Evolutionary conservation across 1,140 invertebrate species (phyloP).

Genomic region (Achroia grisella): DNA sequence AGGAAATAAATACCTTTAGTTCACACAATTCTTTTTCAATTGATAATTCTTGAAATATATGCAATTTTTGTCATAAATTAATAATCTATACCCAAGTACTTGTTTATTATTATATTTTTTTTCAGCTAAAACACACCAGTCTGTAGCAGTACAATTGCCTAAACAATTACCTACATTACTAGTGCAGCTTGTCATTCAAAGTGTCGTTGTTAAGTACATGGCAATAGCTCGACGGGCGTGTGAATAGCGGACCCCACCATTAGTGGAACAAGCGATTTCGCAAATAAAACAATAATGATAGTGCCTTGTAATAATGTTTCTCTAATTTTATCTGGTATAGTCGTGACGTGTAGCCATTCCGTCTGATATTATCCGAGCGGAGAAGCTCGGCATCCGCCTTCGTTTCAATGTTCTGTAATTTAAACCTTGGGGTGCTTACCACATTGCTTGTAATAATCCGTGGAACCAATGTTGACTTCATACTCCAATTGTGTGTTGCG

Average conservation of each 20-base stretch:
- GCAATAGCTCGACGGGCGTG: slow-evolving; percentile 33
- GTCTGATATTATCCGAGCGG: background rate
- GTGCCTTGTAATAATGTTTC: slow-evolving; percentile 40
- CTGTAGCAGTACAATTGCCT: slow-evolving; percentile 21
- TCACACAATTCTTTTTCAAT: too few species aligned
- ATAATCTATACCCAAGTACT: too few species aligned
- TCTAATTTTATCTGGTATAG: slow-evolving; percentile 26
- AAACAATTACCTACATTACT: slow-evolving; percentile 46
- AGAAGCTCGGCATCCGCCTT: slow-evolving; percentile 4
- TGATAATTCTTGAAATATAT: too few species aligned
- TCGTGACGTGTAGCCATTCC: slow-evolving; percentile 15
- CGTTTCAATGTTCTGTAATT: too few species aligned
- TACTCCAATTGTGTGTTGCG: too few species aligned
- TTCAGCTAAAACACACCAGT: too few species aligned
- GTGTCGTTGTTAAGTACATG: slow-evolving; percentile 43
- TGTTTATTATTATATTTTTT: too few species aligned
- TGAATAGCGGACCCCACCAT: slow-evolving; percentile 37
- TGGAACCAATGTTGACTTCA: too few species aligned
- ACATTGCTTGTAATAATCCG: too few species aligned
- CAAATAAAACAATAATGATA: slow-evolving; percentile 62
- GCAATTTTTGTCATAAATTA: too few species aligned
- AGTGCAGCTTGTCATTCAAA: slow-evolving; percentile 51
- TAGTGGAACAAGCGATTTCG: slow-evolving; percentile 44
- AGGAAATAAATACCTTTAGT: too few species aligned
- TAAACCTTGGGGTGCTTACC: too few species aligned